Conservation (phyloP, 1,140 invertebrate species). For the Philopotamus ludificatus region DNA sequence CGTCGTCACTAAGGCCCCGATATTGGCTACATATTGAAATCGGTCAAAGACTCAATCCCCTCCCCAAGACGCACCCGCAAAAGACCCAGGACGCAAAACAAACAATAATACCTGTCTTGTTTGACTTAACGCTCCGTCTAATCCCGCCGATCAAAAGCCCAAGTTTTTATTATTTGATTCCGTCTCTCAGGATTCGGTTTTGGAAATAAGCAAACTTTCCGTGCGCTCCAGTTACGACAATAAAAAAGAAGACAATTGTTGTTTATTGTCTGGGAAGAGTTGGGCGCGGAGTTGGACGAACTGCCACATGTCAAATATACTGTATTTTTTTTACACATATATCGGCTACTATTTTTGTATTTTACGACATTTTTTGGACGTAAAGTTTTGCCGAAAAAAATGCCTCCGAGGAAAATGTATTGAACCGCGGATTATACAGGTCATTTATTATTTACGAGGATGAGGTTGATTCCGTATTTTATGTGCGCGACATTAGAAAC, state of each 20-base stretch:
- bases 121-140: slow-evolving; percentile 37
- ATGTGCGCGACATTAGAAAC: neutral
- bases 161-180: slow-evolving; percentile 36
- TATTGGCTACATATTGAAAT: slow-evolving; percentile 42
- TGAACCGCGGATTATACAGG: slow-evolving; percentile 14
- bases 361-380: slow-evolving; percentile 39
- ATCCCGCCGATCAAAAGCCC: slow-evolving; percentile 34
- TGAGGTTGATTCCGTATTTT: slow-evolving; percentile 5
- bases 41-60: slow-evolving; percentile 17
- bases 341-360: slow-evolving; percentile 25
- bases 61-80: neutral
- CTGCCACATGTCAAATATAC: slow-evolving; percentile 34
- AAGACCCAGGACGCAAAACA: slow-evolving; percentile 26
- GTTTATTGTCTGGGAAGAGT: slow-evolving; percentile 39
- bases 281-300: slow-evolving; percentile 21
- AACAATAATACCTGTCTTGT: slow-evolving; percentile 40
- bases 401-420: slow-evolving; percentile 2
- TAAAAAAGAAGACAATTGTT: slow-evolving; percentile 25
- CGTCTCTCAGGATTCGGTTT: neutral
- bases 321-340: slow-evolving; percentile 26
- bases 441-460: slow-evolving; percentile 31
- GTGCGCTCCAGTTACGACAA: neutral
- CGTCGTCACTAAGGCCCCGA: slow-evolving; percentile 12
- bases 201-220: slow-evolving; percentile 5
- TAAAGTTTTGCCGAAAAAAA: slow-evolving; percentile 34